phyloP scores from a whole-genome alignment of 2,888 invertebrate species.

The Chouioia cunea region DNA sequence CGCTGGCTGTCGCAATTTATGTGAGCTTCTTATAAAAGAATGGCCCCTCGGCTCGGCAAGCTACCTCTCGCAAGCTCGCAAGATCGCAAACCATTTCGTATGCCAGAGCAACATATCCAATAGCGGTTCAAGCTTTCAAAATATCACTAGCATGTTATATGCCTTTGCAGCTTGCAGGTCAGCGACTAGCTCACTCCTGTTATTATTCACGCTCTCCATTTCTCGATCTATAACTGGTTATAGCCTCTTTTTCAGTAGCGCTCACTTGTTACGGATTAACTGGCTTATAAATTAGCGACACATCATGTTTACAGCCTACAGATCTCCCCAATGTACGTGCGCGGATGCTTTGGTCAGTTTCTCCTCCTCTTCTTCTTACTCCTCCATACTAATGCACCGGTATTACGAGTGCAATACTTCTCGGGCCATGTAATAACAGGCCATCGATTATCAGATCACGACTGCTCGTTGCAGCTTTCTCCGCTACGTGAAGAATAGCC shows the following conservation, averaged over 20 bases:
- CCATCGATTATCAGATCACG: slow-evolving; percentile 55
- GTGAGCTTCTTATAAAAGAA: slow-evolving; percentile 69
- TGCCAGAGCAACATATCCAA: too few species aligned
- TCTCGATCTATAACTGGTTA: slow-evolving; percentile 45
- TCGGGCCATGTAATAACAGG: slow-evolving; percentile 52
- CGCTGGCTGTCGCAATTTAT: slow-evolving; percentile 69
- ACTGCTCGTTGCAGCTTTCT: slow-evolving; percentile 35
- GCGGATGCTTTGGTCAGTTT: too few species aligned
- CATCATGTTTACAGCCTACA: too few species aligned
- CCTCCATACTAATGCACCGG: not conserved
- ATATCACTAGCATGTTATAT: too few species aligned
- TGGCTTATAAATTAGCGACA: slow-evolving; percentile 60
- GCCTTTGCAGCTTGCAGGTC: too few species aligned
- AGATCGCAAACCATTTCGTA: too few species aligned
- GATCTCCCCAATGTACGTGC: too few species aligned
- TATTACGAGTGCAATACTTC: slow-evolving; percentile 35
- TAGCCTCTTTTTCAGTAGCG: slow-evolving; percentile 53
- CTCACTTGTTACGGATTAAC: slow-evolving; percentile 62
- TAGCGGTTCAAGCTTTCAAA: too few species aligned
- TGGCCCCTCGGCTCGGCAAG: slow-evolving; percentile 59
- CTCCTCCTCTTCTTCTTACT: not conserved
- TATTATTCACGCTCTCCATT: too few species aligned
- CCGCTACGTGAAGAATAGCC: slow-evolving; percentile 50
- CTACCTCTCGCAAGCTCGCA: slow-evolving; percentile 28
- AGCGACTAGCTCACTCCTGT: too few species aligned